phyloP scores from a whole-genome alignment of 1,140 invertebrate genomes.

The Bombus affinis region DNA sequence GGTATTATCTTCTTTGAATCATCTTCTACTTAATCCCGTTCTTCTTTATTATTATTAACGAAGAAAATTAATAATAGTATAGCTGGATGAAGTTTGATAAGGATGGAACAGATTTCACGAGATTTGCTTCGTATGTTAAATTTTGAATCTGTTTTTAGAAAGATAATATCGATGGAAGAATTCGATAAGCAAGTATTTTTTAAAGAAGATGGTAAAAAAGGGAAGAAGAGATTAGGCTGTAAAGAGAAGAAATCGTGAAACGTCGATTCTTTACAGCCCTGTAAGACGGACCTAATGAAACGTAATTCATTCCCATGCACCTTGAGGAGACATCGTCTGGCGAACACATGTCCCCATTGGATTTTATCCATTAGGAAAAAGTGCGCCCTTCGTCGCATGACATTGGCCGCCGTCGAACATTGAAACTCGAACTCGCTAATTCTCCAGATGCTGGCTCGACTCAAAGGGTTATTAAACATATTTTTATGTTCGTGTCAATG shows the following conservation, averaged over 20 bases:
- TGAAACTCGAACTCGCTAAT: conserved; percentile 58
- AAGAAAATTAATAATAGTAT: too few relatives aligned
- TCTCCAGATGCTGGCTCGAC: conserved; percentile 23
- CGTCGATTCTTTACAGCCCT: conserved; percentile 40
- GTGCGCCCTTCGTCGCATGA: conserved; percentile 65
- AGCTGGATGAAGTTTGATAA: too few relatives aligned
- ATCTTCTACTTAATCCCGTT: too few relatives aligned
- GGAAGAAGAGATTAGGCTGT: background rate
- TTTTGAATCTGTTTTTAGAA: too few relatives aligned
- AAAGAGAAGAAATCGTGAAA: conserved; percentile 16
- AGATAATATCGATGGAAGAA: background rate
- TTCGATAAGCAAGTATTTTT: background rate
- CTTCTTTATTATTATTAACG: too few relatives aligned
- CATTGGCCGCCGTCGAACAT: conserved; percentile 54
- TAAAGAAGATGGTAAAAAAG: too few relatives aligned
- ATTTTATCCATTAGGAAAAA: conserved; percentile 75
- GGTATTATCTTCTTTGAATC: too few relatives aligned
- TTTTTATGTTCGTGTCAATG: background rate
- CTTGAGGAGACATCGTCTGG: conserved; percentile 75
- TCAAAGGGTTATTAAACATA: conserved; percentile 40
- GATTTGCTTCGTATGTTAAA: too few relatives aligned
- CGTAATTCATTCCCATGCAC: conserved; percentile 77
- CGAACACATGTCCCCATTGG: conserved; percentile 73
- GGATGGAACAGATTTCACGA: too few relatives aligned
- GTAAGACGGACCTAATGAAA: conserved; percentile 64